Evolutionary conservation across 2,113 vertebrate species (phyloP).

Genomic region (Haemorhous mexicanus): DNA sequence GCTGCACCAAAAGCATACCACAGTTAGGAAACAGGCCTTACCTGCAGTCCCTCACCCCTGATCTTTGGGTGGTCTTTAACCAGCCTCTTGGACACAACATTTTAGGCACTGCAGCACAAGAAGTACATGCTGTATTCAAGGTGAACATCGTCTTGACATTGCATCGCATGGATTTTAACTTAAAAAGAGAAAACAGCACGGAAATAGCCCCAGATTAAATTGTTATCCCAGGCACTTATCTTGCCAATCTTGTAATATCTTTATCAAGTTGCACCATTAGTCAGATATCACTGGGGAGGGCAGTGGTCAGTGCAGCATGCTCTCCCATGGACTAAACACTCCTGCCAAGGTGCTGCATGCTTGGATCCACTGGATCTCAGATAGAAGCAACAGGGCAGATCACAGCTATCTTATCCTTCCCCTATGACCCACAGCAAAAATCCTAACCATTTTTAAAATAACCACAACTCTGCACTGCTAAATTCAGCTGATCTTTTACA

Average conservation of each 20-base stretch:
- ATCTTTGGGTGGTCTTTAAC: not conserved
- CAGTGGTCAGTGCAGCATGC: not conserved
- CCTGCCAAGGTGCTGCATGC: not conserved
- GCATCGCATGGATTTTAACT: slow-evolving; percentile 69
- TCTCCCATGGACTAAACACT: not conserved
- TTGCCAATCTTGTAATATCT: not conserved
- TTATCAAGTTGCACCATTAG: not conserved
- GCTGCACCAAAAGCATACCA: not conserved
- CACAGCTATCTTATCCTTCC: not conserved
- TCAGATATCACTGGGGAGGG: not conserved
- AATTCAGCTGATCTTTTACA: not conserved
- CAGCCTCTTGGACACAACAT: slow-evolving; percentile 73
- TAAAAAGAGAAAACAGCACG: not conserved
- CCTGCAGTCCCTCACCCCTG: slow-evolving; percentile 76
- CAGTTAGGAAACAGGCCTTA: slow-evolving; percentile 18
- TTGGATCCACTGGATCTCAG: not conserved
- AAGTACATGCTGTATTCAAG: slow-evolving; percentile 71
- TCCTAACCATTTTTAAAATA: not conserved
- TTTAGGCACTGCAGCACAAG: slow-evolving; percentile 65
- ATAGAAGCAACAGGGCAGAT: not conserved
- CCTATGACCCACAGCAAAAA: not conserved
- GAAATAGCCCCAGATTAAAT: not conserved
- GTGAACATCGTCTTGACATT: slow-evolving; percentile 60
- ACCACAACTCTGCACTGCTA: not conserved
- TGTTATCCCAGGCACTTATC: not conserved